Conservation (phyloP, 2,113 vertebrate genomes). For the Choloepus hoffmanni region DNA sequence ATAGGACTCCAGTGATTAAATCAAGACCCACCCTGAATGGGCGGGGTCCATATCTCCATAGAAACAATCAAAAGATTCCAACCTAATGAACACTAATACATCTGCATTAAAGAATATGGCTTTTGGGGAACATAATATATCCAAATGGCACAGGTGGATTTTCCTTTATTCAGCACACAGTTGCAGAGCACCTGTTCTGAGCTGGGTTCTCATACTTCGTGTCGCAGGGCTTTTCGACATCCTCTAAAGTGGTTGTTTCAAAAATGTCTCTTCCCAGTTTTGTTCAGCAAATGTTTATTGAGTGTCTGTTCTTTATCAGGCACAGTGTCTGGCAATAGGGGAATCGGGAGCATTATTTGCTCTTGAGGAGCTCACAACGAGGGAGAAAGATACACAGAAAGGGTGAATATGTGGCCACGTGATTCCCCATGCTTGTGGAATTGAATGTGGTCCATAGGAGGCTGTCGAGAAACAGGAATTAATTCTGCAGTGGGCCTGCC, state of each 20-base stretch:
- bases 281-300: not conserved
- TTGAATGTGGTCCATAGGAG: not conserved
- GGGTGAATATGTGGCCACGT: fast-evolving
- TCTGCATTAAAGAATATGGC: too few species aligned
- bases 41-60: too few species aligned
- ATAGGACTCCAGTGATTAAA: too few species aligned
- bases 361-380: not conserved
- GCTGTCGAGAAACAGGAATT: not conserved
- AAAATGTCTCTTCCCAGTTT: not conserved
- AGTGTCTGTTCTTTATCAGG: not conserved
- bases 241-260: not conserved
- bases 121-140: too few species aligned
- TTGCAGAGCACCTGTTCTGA: not conserved
- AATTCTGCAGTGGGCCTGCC: not conserved
- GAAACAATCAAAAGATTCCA: too few species aligned
- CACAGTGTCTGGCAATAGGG: too few species aligned
- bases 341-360: not conserved
- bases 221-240: fast-evolving
- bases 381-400: not conserved
- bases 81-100: too few species aligned
- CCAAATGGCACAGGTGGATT: not conserved
- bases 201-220: not conserved
- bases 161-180: not conserved
- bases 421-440: not conserved
- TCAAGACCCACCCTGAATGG: too few species aligned